phyloP scores from a whole-genome alignment of 2,797 vertebrate species.

The Poecilia picta region DNA sequence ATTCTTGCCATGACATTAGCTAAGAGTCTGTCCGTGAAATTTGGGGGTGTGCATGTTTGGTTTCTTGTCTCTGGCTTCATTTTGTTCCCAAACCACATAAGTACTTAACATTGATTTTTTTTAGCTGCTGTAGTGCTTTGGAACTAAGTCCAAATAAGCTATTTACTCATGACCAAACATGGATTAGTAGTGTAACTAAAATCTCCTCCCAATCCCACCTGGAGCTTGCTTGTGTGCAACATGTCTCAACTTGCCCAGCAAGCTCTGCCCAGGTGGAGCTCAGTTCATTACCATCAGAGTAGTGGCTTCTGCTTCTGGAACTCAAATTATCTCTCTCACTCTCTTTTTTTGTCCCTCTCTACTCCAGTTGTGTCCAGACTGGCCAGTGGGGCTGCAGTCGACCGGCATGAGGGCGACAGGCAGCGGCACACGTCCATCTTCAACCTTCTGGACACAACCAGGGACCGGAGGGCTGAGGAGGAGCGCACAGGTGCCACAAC shows the following conservation, averaged over 20 bases:
- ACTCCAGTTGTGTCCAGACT: constrained; percentile 68
- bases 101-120: neutral
- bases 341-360: neutral
- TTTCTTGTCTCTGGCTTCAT: constrained; percentile 7
- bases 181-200: constrained; percentile 13
- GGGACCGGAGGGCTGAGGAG: constrained; percentile 61
- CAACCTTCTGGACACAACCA: constrained; percentile 71
- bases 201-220: constrained; percentile 11
- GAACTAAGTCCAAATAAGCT: constrained; percentile 32
- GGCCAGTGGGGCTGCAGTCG: constrained; percentile 76
- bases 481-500: constrained; percentile 45
- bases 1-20: constrained; percentile 83
- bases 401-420: constrained; percentile 72
- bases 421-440: constrained; percentile 76
- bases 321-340: neutral
- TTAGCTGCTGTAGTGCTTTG: constrained; percentile 15
- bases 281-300: constrained; percentile 8
- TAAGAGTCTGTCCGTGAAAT: constrained; percentile 79
- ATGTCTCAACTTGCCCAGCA: constrained; percentile 70
- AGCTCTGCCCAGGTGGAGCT: constrained; percentile 46
- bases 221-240: constrained; percentile 36
- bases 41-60: constrained; percentile 49
- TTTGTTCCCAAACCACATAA: constrained; percentile 13
- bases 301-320: neutral
- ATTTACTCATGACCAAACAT: constrained; percentile 17